Conservation (phyloP, 2,888 invertebrate species). For the Amblyjoppa fuscipennis region DNA sequence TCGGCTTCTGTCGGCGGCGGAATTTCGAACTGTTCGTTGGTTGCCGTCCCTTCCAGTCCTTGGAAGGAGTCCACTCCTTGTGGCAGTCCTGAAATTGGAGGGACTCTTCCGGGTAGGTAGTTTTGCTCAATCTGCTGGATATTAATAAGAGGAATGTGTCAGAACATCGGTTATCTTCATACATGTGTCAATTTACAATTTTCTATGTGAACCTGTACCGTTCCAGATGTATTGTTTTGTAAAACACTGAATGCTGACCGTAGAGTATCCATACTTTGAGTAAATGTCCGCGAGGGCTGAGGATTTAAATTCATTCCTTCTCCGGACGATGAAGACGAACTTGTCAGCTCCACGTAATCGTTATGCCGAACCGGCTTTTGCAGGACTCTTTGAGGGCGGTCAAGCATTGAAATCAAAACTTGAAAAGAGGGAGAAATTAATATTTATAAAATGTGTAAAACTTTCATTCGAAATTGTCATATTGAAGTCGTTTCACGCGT, state of each 20-base stretch:
- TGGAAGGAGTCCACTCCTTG: no score
- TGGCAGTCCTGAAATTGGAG: no score
- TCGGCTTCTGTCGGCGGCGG: no score
- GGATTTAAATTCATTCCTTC: not conserved
- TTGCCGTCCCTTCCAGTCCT: no score
- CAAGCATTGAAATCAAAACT: not conserved
- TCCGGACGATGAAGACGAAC: not conserved
- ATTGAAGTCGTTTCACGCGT: no score
- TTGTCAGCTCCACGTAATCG: not conserved
- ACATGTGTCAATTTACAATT: not conserved
- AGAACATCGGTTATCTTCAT: not conserved
- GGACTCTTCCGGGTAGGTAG: no score
- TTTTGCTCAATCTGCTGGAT: not conserved
- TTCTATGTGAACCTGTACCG: not conserved
- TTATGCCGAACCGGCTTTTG: not conserved
- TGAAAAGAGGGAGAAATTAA: not conserved
- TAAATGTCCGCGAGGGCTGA: not conserved
- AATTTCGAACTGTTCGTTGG: no score
- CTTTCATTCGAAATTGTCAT: no score
- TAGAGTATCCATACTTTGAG: not conserved
- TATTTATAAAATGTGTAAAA: not conserved
- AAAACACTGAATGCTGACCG: constrained; percentile 6
- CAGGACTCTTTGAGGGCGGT: not conserved
- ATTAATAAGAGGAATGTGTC: not conserved
- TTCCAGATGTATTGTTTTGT: not conserved